Evolutionary conservation across 2,888 invertebrate genomes (phyloP), one percentile per base, ranked within the genome.

Genomic region (Rhagophthalmus giganteus): DNA sequence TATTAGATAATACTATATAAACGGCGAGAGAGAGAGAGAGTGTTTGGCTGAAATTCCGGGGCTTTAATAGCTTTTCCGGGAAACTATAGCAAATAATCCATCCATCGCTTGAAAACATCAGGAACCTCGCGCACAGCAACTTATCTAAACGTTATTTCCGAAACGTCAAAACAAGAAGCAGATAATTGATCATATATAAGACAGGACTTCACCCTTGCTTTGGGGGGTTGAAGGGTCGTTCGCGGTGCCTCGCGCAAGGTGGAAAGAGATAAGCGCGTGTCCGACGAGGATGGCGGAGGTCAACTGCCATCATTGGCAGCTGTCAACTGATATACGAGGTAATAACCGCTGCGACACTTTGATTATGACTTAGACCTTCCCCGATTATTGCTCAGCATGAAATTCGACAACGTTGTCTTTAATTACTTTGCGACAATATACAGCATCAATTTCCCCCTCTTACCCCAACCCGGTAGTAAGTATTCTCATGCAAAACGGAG

Each of bases 271-370:
- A 46, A 41, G 41, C 38, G 30, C 45, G 51, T 39, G 53, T 52
- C 47, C 26, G 54, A 51, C 40, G 47, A 52, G 39, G 56, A 55
- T 35, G 51, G 55, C 44, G 40, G 54, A 57, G 62, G 60, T 64
- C 63, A 63, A 61, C 65, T 70, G 69, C 73, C 74, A 75, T 76
- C 76, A 76, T 69, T 72, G 73, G 73, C 76, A 76, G 74, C 74
- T 73, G 74, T 74, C 73, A 71, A 65, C 69, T 75, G 75, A 76
- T 75, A 74, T 75, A 76, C 74, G 74, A 74, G 68, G 72, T 74
- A 74, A 74, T 74, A 74, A 73, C 72, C 65, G 59, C 66, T 60
- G 69, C 68, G 70, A 70, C 70, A 70, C 66, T 68, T 68, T 68
- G 67, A 68, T 69, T 68, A 68, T 65, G 57, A 57, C 47, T 56